Base-by-base conservation (phyloP, 2,888 invertebrate species). In the Muscina levida region DNA sequence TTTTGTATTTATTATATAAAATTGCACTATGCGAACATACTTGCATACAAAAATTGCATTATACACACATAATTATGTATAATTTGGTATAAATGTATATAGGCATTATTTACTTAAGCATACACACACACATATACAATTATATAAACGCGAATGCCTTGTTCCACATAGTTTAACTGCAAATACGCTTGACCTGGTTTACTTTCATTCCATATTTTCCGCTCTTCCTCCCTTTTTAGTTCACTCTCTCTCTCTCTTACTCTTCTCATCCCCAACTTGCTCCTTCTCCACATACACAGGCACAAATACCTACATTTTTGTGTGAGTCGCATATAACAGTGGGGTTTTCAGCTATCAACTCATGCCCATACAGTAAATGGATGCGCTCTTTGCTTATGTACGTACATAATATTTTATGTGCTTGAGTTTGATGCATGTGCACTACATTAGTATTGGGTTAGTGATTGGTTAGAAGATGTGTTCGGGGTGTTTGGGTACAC, bases 111-210 rank as follows among this genome's bases (percentile, higher is more conserved):
- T 42, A 19, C 24, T n/a, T 17, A 5, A 31, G 19, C 31, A 56
- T 31, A 22, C 24, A 67, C 24, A 42, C 37, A 48, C 57, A 57
- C 44, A 39, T 17, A 57, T 46, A 19, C 44, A 39, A 37, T 65
- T 51, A 65, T 19, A 17, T 46, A 48, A 48, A 19, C 6, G 48
- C 68, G 44, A 59, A 48, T 68, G 59, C 71, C 67, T 62, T 75
- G 71, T 77, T 67, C 66, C 73, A 79, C 72, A 82, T 80, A 77
- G 65, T 80, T 31, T 78, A 66, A 78, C 80, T 77, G 82, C 75
- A 82, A 82, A 81, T 84, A 79, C 71, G 83, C 77, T 82, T 84
- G 83, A 82, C 83, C 84, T 84, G 83, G 84, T 83, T 84, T 84
- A 83, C 77, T 79, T 84, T 80, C 53, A 2, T 39, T 39, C 15